These are phyloP conservation scores for Enteromius viviparus DNA, from an alignment of 2,797 vertebrate genomes.

Conservation along the genomic window DNA sequence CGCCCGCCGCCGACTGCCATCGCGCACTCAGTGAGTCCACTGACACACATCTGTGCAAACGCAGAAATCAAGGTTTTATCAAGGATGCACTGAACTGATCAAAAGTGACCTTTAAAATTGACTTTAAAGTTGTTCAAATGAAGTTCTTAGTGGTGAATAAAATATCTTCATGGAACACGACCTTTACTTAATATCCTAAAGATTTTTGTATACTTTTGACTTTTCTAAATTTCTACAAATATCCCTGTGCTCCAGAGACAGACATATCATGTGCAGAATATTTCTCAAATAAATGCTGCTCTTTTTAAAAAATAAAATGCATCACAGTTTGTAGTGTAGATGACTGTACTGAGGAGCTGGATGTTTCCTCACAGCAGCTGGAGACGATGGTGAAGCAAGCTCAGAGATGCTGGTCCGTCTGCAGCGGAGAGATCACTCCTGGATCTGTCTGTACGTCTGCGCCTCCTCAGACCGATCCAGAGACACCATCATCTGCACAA, in stretches of 20 bases:
- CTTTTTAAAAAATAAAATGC: too few species aligned
- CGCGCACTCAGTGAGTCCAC: slow-evolving; percentile 78
- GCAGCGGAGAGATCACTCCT: slow-evolving; percentile 75
- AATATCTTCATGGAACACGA: too few species aligned
- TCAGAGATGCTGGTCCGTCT: slow-evolving; percentile 75
- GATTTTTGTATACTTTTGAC: too few species aligned
- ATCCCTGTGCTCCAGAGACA: too few species aligned
- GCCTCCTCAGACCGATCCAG: slow-evolving; percentile 61
- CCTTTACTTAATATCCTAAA: too few species aligned
- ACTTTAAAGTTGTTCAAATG: too few species aligned
- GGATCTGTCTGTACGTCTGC: slow-evolving; percentile 74
- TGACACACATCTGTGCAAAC: background rate
- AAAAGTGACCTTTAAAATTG: background rate
- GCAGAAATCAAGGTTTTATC: background rate
- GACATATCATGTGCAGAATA: background rate
- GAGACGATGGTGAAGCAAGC: slow-evolving; percentile 56
- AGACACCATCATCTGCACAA: slow-evolving; percentile 73
- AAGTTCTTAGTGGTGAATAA: too few species aligned
- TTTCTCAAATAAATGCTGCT: background rate
- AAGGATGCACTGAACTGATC: background rate
- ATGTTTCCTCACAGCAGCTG: slow-evolving; percentile 63
- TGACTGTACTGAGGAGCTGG: too few species aligned
- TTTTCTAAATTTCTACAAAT: too few species aligned
- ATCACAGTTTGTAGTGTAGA: background rate
- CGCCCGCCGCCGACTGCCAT: slow-evolving; percentile 72